phyloP scores from a whole-genome alignment of 2,797 vertebrate species.

The Kryptopterus vitreolus region DNA sequence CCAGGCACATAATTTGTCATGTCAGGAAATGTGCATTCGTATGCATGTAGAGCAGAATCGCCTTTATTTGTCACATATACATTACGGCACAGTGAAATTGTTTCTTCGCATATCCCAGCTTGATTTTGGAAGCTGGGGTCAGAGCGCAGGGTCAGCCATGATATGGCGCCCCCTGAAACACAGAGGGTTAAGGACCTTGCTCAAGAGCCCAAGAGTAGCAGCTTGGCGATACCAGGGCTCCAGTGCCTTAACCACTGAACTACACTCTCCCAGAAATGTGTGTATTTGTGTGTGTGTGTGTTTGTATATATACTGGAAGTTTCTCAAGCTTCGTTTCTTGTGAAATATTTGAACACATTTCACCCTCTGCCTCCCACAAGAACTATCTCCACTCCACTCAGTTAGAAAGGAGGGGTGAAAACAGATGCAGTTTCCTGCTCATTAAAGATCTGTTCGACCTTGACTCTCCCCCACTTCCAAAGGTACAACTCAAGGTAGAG shows the following conservation, averaged over 20 bases:
- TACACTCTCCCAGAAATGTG: too few species aligned
- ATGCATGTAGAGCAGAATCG: too few species aligned
- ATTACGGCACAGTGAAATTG: too few species aligned
- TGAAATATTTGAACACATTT: conserved; percentile 45
- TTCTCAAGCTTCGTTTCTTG: conserved; percentile 44
- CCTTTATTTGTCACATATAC: too few species aligned
- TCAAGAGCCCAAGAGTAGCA: too few species aligned
- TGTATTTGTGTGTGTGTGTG: conserved; percentile 2
- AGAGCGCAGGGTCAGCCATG: too few species aligned
- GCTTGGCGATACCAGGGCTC: too few species aligned
- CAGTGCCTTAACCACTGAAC: too few species aligned
- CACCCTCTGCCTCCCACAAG: conserved; percentile 43
- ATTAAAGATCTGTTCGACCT: conserved; percentile 25
- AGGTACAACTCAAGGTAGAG: conserved; percentile 11
- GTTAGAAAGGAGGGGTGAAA: conserved; percentile 13
- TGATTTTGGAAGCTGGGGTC: too few species aligned
- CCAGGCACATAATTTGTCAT: neutral
- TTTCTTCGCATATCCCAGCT: too few species aligned
- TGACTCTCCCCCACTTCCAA: conserved; percentile 21
- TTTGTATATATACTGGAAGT: conserved; percentile 12
- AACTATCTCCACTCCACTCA: conserved; percentile 25
- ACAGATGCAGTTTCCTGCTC: conserved; percentile 29
- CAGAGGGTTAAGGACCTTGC: too few species aligned
- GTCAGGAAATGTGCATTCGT: neutral
- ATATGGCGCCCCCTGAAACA: too few species aligned